phyloP scores from a whole-genome alignment of 2,797 vertebrate species.

The Intellagama lesueurii region DNA sequence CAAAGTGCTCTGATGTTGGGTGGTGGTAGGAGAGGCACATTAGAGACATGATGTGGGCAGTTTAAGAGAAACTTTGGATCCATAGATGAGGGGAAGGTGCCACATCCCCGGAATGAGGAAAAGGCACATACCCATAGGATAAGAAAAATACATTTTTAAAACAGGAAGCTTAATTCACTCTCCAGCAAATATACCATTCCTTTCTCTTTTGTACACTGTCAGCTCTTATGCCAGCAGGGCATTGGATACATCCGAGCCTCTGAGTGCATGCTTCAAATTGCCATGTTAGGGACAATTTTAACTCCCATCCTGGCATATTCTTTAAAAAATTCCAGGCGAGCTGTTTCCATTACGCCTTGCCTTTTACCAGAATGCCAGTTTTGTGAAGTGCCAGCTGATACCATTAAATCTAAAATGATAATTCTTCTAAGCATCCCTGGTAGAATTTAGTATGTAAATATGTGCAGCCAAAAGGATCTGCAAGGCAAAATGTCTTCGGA shows the following conservation, averaged over 20 bases:
- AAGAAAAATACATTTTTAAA: no score
- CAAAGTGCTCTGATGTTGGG: no score
- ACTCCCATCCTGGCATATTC: background rate
- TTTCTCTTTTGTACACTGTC: no score
- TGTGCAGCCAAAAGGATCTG: conserved; percentile 33
- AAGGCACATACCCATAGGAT: no score
- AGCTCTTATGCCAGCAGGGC: background rate
- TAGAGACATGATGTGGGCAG: no score
- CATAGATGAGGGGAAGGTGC: no score
- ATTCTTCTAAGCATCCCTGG: background rate
- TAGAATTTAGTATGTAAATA: conserved; percentile 29
- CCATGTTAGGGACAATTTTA: background rate
- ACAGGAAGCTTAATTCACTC: no score
- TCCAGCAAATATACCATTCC: no score
- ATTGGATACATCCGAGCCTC: background rate
- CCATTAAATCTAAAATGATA: background rate
- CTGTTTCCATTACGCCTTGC: background rate
- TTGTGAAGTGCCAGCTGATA: conserved; percentile 30
- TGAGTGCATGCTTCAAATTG: background rate
- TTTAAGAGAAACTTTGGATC: no score
- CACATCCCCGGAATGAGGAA: no score
- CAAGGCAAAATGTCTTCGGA: conserved; percentile 34
- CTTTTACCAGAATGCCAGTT: conserved; percentile 42
- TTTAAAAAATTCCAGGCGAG: background rate
- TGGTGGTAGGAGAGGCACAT: no score